Evolutionary conservation across 2,113 vertebrate species (phyloP), one percentile per base, ranked within the genome.

Genomic region (Mystacornis crossleyi): DNA sequence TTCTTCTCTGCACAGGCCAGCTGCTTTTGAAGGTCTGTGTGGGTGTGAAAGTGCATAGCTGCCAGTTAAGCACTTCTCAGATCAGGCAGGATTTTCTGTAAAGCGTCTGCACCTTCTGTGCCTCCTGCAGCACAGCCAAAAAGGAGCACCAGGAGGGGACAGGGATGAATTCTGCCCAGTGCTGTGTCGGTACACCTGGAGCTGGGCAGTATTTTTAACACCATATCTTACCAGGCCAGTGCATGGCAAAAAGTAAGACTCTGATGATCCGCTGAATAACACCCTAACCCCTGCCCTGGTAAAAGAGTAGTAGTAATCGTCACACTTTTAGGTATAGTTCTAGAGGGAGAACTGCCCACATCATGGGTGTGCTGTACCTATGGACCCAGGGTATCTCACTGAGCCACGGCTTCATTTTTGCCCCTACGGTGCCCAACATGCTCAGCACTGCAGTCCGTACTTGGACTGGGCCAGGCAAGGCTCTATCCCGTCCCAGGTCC

Each of bases 321-420:
- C 16, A 25, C 13, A 29, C 9, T 74, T 88, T 66, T 4, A 47
- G 26, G 18, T 36, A 23, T 14, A 34, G 12, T 25, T 57, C 40
- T 26, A 45, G 64, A 73, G n/a, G 4, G 7, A 2, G 31, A 60
- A 48, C 31, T 51, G 16, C 26, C 18, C 25, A 14, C 26, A 29
- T 9, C 8, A 29, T 0, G 18, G 10, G 11, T 43, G 28, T 12
- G n/a, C 60, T 72, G 23, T 21, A 45, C 23, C 17, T 31, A 0
- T 0, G 9, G 50, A n/a, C 17, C 2, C 20, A 28, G 14, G 14
- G 8, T 10, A 48, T 1, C 6, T 20, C 48, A 9, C 7, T 2
- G 29, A 25, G 14, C 23, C 42, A 19, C 0, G 13, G 33, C 19
- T 55, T 55, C 29, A 5, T 12, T 23, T 47, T 8, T 1, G 7